Percentiles rank a stretch among this genome's conserved stretches.
These are phyloP conservation scores for Dromaius novaehollandiae DNA, from an alignment of 2,113 vertebrate species.

Conservation along the genomic window DNA sequence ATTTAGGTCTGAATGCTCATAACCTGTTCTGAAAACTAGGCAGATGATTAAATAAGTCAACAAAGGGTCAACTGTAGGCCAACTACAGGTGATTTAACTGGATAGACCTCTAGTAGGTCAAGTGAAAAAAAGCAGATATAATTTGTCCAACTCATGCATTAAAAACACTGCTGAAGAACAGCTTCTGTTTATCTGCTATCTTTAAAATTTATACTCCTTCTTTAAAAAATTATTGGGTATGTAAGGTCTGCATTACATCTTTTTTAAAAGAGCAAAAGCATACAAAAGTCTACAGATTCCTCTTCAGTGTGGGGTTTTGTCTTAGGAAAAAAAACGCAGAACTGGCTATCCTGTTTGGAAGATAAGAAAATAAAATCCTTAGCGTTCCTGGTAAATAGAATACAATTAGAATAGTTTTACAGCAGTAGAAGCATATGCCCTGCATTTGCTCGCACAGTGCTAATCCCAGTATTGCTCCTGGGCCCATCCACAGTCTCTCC, in stretches of 20 bases:
- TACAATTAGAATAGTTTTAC: fast-evolving
- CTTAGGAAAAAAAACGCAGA: background rate
- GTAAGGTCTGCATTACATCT: background rate
- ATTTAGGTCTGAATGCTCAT: conserved; percentile 26
- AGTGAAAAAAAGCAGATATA: conserved; percentile 4
- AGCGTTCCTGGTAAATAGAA: background rate
- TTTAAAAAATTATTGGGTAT: background rate
- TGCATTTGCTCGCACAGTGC: fast-evolving
- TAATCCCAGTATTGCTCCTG: background rate
- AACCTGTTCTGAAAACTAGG: conserved; percentile 42
- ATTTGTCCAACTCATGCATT: background rate
- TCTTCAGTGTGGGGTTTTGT: background rate
- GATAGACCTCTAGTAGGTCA: conserved; percentile 19
- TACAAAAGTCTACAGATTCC: background rate
- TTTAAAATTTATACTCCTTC: background rate
- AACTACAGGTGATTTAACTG: conserved; percentile 48
- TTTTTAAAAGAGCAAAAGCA: background rate
- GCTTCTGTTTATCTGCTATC: background rate
- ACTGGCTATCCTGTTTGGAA: background rate
- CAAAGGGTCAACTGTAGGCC: conserved; percentile 48
- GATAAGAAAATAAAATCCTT: background rate
- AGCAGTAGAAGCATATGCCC: background rate
- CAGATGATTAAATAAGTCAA: conserved; percentile 49
- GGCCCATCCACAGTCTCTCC: background rate
- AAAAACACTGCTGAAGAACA: background rate